Evolutionary conservation across 2,797 vertebrate genomes (phyloP).

Genomic region (Chelonia mydas): DNA sequence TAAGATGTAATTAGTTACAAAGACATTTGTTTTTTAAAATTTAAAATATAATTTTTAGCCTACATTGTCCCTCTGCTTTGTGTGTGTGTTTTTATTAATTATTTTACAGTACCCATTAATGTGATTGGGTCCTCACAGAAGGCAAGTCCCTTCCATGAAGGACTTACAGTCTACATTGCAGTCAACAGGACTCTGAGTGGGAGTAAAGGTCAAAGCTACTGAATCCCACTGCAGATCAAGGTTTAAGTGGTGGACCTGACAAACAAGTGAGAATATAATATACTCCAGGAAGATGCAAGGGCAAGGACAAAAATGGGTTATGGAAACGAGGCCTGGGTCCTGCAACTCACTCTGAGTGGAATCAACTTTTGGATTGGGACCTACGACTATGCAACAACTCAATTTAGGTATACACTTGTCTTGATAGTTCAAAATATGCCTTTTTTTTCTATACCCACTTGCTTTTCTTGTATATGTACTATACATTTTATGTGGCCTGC

Average conservation of each 20-base stretch:
- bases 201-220: constrained; percentile 48
- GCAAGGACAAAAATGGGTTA: background rate
- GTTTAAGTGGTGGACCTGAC: background rate
- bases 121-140: constrained; percentile 9
- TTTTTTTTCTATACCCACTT: background rate
- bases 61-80: background rate
- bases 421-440: background rate
- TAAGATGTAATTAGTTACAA: too few relatives aligned
- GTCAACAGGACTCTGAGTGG: background rate
- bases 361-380: background rate
- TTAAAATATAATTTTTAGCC: background rate
- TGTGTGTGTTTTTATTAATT: background rate
- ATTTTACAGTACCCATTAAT: background rate
- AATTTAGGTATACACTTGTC: background rate
- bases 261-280: constrained; percentile 36
- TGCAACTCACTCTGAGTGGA: background rate
- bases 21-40: too few relatives aligned
- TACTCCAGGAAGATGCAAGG: constrained; percentile 25
- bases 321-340: constrained; percentile 22
- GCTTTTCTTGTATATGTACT: background rate
- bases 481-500: background rate
- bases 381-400: background rate
- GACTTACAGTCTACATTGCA: background rate
- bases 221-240: constrained; percentile 11
- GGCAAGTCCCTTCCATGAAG: constrained; percentile 12